These are phyloP conservation scores for Lithophane socia DNA, from an alignment of 2,888 invertebrate genomes.

Conservation along the genomic window DNA sequence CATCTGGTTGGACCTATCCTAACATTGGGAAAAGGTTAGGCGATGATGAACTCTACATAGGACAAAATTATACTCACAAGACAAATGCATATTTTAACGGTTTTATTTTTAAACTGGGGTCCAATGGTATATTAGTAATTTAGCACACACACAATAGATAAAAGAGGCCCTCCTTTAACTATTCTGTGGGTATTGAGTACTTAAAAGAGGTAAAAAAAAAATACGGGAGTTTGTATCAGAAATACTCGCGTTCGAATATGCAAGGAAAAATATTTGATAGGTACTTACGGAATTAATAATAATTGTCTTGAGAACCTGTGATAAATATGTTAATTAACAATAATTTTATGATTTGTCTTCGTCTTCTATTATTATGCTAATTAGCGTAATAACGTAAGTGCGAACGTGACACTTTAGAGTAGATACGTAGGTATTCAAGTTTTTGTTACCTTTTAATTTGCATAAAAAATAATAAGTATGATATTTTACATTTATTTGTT, in stretches of 20 bases:
- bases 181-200: not conserved
- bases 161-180: not conserved
- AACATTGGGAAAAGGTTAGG: no score
- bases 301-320: not conserved
- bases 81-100: no score
- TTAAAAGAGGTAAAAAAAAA: not conserved
- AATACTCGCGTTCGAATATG: not conserved
- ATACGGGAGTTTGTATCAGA: not conserved
- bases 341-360: slow-evolving; percentile 3
- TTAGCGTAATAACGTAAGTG: not conserved
- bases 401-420: not conserved
- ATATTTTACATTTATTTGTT: slow-evolving; percentile 1
- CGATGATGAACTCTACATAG: not conserved
- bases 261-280: not conserved
- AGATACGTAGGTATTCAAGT: slow-evolving; percentile 4
- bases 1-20: not conserved
- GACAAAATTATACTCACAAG: not conserved
- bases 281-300: not conserved
- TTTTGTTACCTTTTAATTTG: slow-evolving; percentile 20
- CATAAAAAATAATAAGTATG: slow-evolving; percentile 8
- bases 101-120: no score
- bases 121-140: not conserved
- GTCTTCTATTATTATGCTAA: slow-evolving; percentile 35
- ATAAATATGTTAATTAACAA: slow-evolving; percentile 11
- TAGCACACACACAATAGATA: not conserved